These are phyloP conservation scores for Dasyurus viverrinus DNA, from an alignment of 2,113 vertebrate genomes.

Conservation along the genomic window DNA sequence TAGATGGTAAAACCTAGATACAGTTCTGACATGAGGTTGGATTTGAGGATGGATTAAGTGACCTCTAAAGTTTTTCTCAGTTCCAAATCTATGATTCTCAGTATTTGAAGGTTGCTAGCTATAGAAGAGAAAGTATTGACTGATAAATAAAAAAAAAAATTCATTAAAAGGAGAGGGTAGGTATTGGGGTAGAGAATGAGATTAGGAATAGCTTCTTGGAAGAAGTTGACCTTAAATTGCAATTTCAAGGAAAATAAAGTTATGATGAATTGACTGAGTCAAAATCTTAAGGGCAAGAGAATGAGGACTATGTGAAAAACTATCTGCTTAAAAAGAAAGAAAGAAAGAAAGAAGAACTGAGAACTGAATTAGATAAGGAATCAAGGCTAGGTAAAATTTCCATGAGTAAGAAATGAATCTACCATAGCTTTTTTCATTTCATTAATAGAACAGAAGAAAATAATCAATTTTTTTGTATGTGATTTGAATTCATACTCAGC, in stretches of 20 bases:
- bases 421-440: neutral
- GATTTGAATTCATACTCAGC: slow-evolving; percentile 52
- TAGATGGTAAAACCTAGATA: neutral
- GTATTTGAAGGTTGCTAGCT: neutral
- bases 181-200: neutral
- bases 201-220: neutral
- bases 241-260: neutral
- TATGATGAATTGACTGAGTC: neutral
- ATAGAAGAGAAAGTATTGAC: neutral
- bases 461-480: slow-evolving; percentile 17
- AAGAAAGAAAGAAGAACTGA: neutral
- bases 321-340: neutral
- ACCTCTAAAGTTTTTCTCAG: neutral
- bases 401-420: neutral
- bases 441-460: slow-evolving; percentile 33
- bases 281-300: neutral
- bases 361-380: neutral
- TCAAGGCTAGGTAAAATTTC: neutral
- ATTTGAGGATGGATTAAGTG: neutral
- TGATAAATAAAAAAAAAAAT: neutral
- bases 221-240: neutral
- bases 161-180: neutral
- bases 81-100: neutral
- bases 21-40: neutral
- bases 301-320: neutral